Evolutionary conservation across 1,140 invertebrate genomes (phyloP).

Genomic region (Geopemphigus sp.): DNA sequence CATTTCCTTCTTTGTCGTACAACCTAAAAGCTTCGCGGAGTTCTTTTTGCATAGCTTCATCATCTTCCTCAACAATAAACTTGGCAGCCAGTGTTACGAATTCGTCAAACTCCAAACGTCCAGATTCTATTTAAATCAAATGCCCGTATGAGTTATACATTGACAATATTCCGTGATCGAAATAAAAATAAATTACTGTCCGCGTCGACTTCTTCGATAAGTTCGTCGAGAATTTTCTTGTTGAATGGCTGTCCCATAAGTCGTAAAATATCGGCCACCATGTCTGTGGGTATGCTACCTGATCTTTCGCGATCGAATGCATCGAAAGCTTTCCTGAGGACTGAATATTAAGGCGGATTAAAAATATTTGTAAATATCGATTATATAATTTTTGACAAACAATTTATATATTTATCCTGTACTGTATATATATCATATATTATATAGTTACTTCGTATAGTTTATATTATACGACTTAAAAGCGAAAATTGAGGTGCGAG

Average conservation of each 20-base stretch:
- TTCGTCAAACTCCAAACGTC: constrained; percentile 90
- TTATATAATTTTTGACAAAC: too few species aligned
- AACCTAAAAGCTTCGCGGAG: constrained; percentile 88
- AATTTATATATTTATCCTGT: too few species aligned
- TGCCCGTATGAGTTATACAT: neutral
- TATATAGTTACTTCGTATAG: too few species aligned
- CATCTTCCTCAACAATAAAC: constrained; percentile 93
- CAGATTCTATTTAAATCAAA: constrained; percentile 69
- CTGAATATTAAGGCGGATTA: constrained; percentile 60
- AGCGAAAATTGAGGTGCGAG: too few species aligned
- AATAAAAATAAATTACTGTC: constrained; percentile 72
- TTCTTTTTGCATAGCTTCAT: constrained; percentile 88
- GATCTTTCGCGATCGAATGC: constrained; percentile 93
- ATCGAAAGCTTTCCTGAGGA: constrained; percentile 91
- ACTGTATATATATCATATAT: too few species aligned
- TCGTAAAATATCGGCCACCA: constrained; percentile 89
- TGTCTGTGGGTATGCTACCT: constrained; percentile 89
- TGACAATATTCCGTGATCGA: neutral
- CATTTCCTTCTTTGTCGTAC: constrained; percentile 86
- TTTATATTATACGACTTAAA: too few species aligned
- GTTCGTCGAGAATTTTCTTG: constrained; percentile 88
- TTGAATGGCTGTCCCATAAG: constrained; percentile 96
- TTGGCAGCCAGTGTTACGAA: constrained; percentile 90
- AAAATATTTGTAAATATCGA: neutral
- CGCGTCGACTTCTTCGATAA: constrained; percentile 93